Evolutionary conservation across 2,113 vertebrate genomes (phyloP).

Genomic region (Nibea coibor): DNA sequence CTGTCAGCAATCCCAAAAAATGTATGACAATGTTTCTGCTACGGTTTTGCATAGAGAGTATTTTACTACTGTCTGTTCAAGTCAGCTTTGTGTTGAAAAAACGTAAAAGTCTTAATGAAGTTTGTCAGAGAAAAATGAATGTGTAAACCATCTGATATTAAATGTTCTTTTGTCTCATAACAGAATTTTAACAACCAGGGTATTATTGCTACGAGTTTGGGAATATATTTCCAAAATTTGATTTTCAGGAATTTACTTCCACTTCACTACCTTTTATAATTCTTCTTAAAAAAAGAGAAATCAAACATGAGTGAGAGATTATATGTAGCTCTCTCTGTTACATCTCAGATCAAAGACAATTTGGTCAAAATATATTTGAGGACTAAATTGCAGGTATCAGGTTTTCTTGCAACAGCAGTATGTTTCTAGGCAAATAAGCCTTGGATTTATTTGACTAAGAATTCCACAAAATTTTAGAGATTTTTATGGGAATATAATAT

Average conservation of each 20-base stretch:
- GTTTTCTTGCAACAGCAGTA: conserved; percentile 12
- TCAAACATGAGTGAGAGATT: not conserved
- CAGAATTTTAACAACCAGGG: conserved; percentile 6
- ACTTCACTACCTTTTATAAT: not conserved
- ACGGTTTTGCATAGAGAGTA: conserved; percentile 28
- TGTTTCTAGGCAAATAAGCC: conserved; percentile 4
- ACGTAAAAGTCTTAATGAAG: conserved; percentile 7
- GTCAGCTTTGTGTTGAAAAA: conserved; percentile 20
- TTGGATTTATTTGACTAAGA: not conserved
- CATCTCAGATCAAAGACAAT: not conserved
- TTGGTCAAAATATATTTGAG: not conserved
- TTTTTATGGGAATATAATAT: conserved; percentile 17
- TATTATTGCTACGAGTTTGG: conserved; percentile 11
- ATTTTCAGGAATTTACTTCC: conserved; percentile 27
- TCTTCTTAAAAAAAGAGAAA: not conserved
- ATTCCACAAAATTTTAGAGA: not conserved
- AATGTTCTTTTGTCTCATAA: not conserved
- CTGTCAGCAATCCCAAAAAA: conserved; percentile 24
- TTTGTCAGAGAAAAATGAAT: conserved; percentile 39
- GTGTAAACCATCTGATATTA: conserved; percentile 16
- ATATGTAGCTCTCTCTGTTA: not conserved
- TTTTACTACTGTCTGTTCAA: conserved; percentile 41
- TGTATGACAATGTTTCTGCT: conserved; percentile 32
- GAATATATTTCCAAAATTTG: not conserved
- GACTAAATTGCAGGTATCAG: conserved; percentile 15